Base-by-base conservation (phyloP, 2,888 invertebrate genomes). In the Drosophila anomelani region DNA sequence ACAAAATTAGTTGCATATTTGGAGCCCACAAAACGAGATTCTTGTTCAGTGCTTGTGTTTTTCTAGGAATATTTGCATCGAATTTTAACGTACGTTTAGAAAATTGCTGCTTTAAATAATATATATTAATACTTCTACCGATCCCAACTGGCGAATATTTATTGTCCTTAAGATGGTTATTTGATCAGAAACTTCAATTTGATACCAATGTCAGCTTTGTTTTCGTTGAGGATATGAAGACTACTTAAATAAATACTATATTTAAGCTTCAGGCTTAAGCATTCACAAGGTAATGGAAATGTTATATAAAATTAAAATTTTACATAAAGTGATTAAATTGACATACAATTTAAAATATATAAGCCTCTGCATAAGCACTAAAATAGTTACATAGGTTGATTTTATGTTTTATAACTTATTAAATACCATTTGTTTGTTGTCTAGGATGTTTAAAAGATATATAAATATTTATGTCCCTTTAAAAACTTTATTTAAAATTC, bases 81-180 rank as follows among this genome's bases (percentile, higher is more conserved):
- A 1, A n/a, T 12, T 29, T 29, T 7, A 39, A n/a, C n/a, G 39
- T 39, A 39, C 8, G n/a, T 39, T n/a, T 9, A 9, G 29, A 29
- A 7, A 29, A 29, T 29, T 29, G 6, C 3, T 7, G 29, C 29
- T 29, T 29, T 29, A 1, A 8, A 29, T 29, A 29, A 29, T 29
- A 29, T 7, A 7, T 29, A 20, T 43, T 56, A 15, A 1, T 56
- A 32, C 2, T 2, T 23, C 20, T 44, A 1, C 43, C 56, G 9
- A 1, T 56, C 4, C 43, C 56, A 12, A 32, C 43, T 32, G 56
- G 56, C 10, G 56, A 56, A 15, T 56, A 56, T 32, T 32, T 56
- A 43, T 6, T 56, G 8, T 4, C 43, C 0, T 1, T 56, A 3
- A 41, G 32, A 9, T 56, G 43, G 43, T 44, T 44, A 1, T 20